phyloP scores from a whole-genome alignment of 2,113 vertebrate genomes.

The Ctenomys sociabilis region DNA sequence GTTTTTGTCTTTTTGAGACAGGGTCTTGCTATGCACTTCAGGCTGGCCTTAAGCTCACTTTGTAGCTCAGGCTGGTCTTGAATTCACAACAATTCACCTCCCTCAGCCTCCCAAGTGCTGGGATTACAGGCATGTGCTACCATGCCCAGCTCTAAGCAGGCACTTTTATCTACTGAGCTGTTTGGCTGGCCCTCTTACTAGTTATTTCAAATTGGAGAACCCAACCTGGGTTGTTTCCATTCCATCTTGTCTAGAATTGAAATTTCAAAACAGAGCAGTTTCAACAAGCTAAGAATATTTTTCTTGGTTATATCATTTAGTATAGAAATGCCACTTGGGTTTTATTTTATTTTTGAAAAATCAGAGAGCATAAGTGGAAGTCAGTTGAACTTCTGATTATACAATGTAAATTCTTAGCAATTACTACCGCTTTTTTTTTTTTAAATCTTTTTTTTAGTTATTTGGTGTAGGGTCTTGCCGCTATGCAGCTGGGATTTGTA shows the following conservation, averaged over 20 bases:
- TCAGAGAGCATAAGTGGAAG: not conserved
- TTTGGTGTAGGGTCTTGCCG: too few relatives aligned
- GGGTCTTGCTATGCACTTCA: too few relatives aligned
- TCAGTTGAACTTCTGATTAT: not conserved
- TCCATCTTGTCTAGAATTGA: not conserved
- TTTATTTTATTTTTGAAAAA: not conserved
- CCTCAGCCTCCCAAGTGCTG: too few relatives aligned
- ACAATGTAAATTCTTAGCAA: not conserved
- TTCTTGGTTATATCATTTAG: not conserved
- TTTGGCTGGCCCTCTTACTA: not conserved
- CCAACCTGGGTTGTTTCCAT: not conserved
- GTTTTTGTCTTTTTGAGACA: too few relatives aligned
- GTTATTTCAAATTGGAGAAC: not conserved
- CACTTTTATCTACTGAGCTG: too few relatives aligned
- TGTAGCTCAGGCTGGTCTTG: too few relatives aligned
- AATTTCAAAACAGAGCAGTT: not conserved
- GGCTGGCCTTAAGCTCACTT: too few relatives aligned
- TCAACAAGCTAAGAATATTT: not conserved
- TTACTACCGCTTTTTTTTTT: not conserved
- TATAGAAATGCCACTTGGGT: not conserved
- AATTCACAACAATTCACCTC: too few relatives aligned
- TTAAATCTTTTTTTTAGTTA: too few relatives aligned
- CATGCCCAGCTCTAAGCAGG: too few relatives aligned
- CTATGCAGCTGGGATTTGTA: too few relatives aligned
- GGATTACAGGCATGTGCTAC: too few relatives aligned